A percentile compares a stretch with the other conserved stretches of the same genome.
phyloP scores from a whole-genome alignment of 2,888 invertebrate species.

The Noctua comes region DNA sequence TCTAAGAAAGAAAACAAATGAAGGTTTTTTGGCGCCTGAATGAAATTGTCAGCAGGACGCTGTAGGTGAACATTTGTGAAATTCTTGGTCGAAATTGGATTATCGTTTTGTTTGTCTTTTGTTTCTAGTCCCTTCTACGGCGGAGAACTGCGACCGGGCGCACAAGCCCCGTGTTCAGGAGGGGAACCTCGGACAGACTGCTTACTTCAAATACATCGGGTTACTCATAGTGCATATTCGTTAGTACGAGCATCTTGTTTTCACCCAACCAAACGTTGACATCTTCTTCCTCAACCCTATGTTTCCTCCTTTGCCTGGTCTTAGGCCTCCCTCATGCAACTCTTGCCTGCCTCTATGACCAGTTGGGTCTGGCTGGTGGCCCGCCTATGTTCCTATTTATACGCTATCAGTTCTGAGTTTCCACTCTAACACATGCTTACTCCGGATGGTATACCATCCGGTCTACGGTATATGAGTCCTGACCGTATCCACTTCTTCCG shows the following conservation, averaged over 20 bases:
- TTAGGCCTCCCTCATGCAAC: not conserved
- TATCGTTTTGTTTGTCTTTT: not conserved
- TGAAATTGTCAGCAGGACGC: not conserved
- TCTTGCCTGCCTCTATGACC: not conserved
- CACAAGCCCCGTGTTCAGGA: slow-evolving; percentile 4
- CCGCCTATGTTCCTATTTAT: not conserved
- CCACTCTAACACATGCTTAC: not conserved
- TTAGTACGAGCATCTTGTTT: slow-evolving; percentile 60
- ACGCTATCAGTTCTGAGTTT: not conserved
- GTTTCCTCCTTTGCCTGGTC: not conserved
- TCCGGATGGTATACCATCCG: not conserved
- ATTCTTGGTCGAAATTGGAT: not conserved
- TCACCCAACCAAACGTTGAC: not conserved
- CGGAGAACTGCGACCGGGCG: not conserved
- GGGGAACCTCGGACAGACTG: slow-evolving; percentile 28
- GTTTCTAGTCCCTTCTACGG: slow-evolving; percentile 3
- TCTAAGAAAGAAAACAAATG: not conserved
- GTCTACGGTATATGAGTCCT: not conserved
- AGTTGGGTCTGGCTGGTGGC: not conserved
- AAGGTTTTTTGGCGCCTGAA: not conserved
- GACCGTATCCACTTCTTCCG: not conserved
- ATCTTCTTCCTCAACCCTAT: not conserved
- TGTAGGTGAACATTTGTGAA: not conserved
- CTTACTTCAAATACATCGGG: slow-evolving; percentile 30
- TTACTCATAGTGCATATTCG: slow-evolving; percentile 65